phyloP scores from a whole-genome alignment of 2,113 vertebrate genomes.

The Rhea pennata region DNA sequence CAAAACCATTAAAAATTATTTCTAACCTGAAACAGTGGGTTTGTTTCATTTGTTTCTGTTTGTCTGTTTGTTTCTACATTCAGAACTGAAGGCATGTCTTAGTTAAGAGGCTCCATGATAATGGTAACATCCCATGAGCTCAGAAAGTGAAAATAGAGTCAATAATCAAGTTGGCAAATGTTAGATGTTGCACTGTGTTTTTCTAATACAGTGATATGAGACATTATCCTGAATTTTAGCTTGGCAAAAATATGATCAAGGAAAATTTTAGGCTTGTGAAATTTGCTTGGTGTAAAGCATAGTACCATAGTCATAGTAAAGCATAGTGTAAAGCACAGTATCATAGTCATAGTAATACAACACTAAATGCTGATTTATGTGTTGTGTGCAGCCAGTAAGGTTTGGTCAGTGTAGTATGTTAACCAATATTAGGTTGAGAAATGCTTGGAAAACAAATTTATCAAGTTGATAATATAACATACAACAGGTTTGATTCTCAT shows the following conservation, averaged over 20 bases:
- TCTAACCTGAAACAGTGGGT: background rate
- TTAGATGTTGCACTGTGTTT: background rate
- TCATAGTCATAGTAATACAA: background rate
- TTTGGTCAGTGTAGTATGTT: background rate
- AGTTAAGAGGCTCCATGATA: background rate
- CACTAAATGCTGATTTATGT: background rate
- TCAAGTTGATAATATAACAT: background rate
- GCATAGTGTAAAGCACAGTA: too few relatives aligned
- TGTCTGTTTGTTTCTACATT: background rate
- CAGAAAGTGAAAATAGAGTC: background rate
- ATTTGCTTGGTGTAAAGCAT: background rate
- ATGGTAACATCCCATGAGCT: background rate
- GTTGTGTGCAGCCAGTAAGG: background rate
- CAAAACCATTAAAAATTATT: constrained; percentile 9
- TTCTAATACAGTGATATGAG: background rate
- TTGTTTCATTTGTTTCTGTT: background rate
- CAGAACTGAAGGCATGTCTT: background rate
- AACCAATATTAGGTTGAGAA: background rate
- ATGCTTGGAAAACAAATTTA: background rate
- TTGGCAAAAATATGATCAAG: background rate
- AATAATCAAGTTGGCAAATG: background rate
- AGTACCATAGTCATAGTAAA: background rate
- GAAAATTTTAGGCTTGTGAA: background rate
- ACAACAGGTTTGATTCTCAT: background rate
- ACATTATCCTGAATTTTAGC: background rate